phyloP scores from a whole-genome alignment of 1,140 invertebrate species.

The Euura saliciscinereae region DNA sequence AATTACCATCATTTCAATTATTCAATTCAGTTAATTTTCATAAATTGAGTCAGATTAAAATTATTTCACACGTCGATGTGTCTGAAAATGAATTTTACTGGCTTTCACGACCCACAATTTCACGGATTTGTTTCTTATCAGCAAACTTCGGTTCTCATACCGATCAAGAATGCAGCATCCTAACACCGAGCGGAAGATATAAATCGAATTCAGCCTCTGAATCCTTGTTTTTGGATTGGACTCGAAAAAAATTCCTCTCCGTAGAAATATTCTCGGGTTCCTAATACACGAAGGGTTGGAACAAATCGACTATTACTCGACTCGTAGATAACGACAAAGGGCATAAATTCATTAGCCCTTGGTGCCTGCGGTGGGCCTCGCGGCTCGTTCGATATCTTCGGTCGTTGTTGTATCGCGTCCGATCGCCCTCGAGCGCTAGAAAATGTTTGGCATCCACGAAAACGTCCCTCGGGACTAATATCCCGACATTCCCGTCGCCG shows the following conservation, averaged over 20 bases:
- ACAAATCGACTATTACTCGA: slow-evolving; percentile 10
- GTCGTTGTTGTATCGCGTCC: not conserved
- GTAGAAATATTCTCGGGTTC: not conserved
- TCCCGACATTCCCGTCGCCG: not conserved
- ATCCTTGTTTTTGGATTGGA: not conserved
- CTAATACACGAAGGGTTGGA: not conserved
- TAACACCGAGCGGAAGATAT: not conserved
- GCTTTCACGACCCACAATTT: too few species aligned
- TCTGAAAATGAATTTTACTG: too few species aligned
- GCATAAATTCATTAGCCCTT: slow-evolving; percentile 6
- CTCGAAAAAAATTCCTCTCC: not conserved
- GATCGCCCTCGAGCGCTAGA: not conserved
- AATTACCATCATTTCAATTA: too few species aligned
- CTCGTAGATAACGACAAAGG: slow-evolving; percentile 1
- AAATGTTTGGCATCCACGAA: not conserved
- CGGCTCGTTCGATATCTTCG: not conserved
- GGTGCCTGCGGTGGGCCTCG: not conserved
- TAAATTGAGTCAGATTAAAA: too few species aligned
- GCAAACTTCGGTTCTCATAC: too few species aligned
- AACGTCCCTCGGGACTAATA: slow-evolving; percentile 6
- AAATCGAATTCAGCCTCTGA: not conserved
- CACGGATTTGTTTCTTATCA: too few species aligned
- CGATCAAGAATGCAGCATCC: too few species aligned
- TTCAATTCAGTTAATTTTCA: too few species aligned
- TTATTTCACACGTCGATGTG: too few species aligned